Evolutionary conservation across 2,888 invertebrate species (phyloP).

Genomic region (Mythimna vitellina): DNA sequence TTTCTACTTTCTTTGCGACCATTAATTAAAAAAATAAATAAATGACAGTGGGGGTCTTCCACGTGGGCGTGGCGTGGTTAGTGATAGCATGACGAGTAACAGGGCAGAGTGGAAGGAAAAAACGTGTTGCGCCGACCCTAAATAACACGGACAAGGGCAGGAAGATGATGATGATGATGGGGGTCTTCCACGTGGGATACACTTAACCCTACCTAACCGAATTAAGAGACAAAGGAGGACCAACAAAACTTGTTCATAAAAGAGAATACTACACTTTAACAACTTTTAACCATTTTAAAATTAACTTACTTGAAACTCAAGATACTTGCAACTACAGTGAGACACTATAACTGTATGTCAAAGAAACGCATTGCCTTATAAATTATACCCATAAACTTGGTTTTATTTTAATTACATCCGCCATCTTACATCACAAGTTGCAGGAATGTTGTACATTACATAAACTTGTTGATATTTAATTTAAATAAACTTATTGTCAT

Average conservation of each 20-base stretch:
- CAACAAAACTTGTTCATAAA: neutral
- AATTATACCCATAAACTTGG: constrained; percentile 42
- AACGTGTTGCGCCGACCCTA: too few relatives aligned
- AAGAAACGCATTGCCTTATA: constrained; percentile 42
- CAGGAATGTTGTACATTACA: constrained; percentile 32
- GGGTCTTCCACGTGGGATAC: neutral
- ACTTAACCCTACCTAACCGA: neutral
- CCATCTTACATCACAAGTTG: constrained; percentile 37
- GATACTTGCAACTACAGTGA: neutral
- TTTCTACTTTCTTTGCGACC: neutral
- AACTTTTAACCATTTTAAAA: too few relatives aligned
- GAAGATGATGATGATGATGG: too few relatives aligned
- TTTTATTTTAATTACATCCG: constrained; percentile 62
- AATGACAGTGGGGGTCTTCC: too few relatives aligned
- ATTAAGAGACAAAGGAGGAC: neutral
- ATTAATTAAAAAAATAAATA: too few relatives aligned
- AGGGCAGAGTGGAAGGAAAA: too few relatives aligned
- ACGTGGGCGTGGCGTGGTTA: too few relatives aligned
- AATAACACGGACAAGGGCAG: too few relatives aligned
- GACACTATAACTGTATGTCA: constrained; percentile 18
- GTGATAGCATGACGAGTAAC: too few relatives aligned
- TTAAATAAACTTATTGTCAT: constrained; percentile 40
- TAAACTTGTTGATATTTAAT: constrained; percentile 22
- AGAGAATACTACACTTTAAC: neutral
- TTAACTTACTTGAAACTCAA: constrained; percentile 49